Conservation (phyloP, 92 coral and sea anemone species). For the Nematostella vectensis region DNA sequence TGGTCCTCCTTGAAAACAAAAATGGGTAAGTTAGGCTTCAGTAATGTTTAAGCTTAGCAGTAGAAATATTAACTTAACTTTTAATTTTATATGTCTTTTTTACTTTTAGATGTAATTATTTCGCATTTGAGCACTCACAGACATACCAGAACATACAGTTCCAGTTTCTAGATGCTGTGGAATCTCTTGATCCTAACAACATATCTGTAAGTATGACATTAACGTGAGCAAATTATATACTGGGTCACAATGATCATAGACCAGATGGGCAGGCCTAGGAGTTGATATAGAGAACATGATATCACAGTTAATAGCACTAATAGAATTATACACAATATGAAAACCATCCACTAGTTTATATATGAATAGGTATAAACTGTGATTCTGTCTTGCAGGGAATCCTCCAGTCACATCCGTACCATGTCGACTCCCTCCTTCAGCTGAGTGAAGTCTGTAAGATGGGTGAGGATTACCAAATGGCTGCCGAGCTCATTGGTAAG, state of each 20-base stretch:
- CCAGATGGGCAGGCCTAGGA: too few species aligned
- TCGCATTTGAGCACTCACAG: constrained; percentile 76
- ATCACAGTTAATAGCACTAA: too few species aligned
- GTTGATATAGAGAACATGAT: too few species aligned
- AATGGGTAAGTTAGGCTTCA: constrained; percentile 93
- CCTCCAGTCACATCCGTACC: constrained; percentile 73
- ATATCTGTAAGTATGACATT: constrained; percentile 78
- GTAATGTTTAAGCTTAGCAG: too few species aligned
- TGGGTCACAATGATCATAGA: too few species aligned
- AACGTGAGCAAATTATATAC: too few species aligned
- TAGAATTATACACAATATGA: too few species aligned
- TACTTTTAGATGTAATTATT: constrained; percentile 63
- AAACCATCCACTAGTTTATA: too few species aligned
- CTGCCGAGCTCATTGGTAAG: constrained; percentile 93
- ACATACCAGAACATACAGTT: constrained; percentile 83
- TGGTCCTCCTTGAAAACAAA: constrained; percentile 52
- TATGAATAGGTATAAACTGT: too few species aligned
- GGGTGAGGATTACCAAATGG: constrained; percentile 98
- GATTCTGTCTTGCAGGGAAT: constrained; percentile 45
- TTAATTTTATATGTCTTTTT: neutral
- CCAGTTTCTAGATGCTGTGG: constrained; percentile 91
- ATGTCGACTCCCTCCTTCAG: constrained; percentile 89
- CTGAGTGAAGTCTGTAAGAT: constrained; percentile 95
- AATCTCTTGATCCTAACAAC: constrained; percentile 93
- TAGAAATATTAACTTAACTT: too few species aligned